Conservation (phyloP, 2,797 vertebrate species). For the Cetoscarus ocellatus region DNA sequence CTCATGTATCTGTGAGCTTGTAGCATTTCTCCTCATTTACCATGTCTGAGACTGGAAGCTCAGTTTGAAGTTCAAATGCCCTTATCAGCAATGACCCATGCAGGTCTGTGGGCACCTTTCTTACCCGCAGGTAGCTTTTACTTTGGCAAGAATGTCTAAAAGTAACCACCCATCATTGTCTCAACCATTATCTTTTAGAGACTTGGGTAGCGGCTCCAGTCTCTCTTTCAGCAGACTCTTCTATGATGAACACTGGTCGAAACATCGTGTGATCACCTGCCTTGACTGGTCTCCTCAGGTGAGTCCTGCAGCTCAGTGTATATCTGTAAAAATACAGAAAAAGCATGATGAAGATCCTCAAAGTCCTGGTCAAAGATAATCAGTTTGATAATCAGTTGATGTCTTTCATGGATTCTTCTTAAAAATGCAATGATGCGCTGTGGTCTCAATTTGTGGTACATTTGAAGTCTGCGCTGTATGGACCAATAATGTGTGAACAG, state of each 20-base stretch:
- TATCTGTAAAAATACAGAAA: neutral
- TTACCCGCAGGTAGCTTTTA: constrained; percentile 6
- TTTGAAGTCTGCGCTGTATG: too few relatives aligned
- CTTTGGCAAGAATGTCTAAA: neutral
- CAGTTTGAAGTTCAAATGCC: too few relatives aligned
- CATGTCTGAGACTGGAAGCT: neutral
- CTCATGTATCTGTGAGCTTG: too few relatives aligned
- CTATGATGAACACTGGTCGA: constrained; percentile 98
- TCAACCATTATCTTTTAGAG: constrained; percentile 63
- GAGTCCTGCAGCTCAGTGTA: constrained; percentile 49
- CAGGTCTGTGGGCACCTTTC: neutral
- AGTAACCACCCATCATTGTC: constrained; percentile 21
- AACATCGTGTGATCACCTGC: constrained; percentile 96
- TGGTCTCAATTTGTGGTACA: too few relatives aligned
- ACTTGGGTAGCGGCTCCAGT: constrained; percentile 89
- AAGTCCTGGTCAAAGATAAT: too few relatives aligned
- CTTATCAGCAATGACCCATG: neutral
- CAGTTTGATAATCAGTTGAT: too few relatives aligned
- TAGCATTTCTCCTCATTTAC: neutral
- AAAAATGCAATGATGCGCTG: too few relatives aligned
- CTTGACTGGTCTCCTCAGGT: constrained; percentile 99
- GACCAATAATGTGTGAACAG: too few relatives aligned
- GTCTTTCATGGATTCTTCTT: too few relatives aligned
- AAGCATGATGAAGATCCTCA: too few relatives aligned
- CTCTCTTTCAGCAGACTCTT: constrained; percentile 94